Evolutionary conservation across 2,888 invertebrate genomes (phyloP), one percentile per base, ranked within the genome.

Genomic region (Spilarctia lutea): DNA sequence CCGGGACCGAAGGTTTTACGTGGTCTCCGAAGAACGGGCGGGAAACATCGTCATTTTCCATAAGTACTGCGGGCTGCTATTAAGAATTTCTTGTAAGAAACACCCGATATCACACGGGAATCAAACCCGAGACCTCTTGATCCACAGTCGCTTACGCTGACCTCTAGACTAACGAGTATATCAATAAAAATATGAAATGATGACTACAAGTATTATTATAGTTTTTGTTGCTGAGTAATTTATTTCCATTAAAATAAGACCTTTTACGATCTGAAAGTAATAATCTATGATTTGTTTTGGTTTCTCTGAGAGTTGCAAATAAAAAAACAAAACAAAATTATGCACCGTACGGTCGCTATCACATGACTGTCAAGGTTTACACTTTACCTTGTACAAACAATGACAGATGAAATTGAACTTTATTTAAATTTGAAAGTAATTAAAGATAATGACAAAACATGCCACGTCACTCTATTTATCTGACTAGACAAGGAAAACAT

Each of bases 401-500:
- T 66, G 66, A 68, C 35, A 7, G 2, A 16, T 27, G 3, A 73
- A 68, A 68, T 65, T 65, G 27, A 35, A 45, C 45, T 73, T 42
- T 39, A 30, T 67, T 67, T 68, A 42, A 68, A 68, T 68, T 63
- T 35, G 63, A 65, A 52, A 68, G 56, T 67, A 71, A 71, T 71
- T 68, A 45, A 68, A 70, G 52, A 30, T 48, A 69, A 72, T 20
- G 45, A 68, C 52, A 60, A 69, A 52, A 71, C 52, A 45, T 39
- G 27, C 27, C 39, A 42, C 45, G 73, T 52, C 42, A 73, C 20
- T 60, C n/a, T 56, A 48, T 45, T 60, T 75, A 24, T 39, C 18
- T 52, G 35, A 24, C 60, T 48, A 63, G 13, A 75, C 33, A 33
- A 81, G 76, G 81, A 83, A 78, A 85, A 83, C 42, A 65, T 24